Evolutionary conservation across 2,888 invertebrate genomes (phyloP).

Genomic region (Heliconius sara): DNA sequence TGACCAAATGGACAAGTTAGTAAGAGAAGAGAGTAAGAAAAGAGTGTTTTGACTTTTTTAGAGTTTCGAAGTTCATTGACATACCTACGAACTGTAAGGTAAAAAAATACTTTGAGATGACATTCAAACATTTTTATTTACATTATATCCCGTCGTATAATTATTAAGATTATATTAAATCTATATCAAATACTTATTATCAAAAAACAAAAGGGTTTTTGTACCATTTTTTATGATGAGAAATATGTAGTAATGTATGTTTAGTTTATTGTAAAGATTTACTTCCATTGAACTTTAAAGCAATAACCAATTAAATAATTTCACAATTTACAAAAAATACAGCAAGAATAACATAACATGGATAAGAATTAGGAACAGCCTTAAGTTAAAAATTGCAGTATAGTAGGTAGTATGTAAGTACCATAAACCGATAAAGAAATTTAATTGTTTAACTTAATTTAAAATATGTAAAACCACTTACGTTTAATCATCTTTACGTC

Average conservation of each 20-base stretch:
- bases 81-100: too few relatives aligned
- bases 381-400: not conserved
- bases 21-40: too few relatives aligned
- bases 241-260: too few relatives aligned
- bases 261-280: too few relatives aligned
- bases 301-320: not conserved
- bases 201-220: not conserved
- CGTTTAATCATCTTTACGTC: conserved; percentile 38
- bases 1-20: too few relatives aligned
- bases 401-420: too few relatives aligned
- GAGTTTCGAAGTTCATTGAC: not conserved
- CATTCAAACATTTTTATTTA: too few relatives aligned
- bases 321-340: not conserved
- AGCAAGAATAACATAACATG: not conserved
- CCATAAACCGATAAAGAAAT: not conserved
- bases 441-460: too few relatives aligned
- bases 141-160: too few relatives aligned
- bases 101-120: too few relatives aligned
- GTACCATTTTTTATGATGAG: too few relatives aligned
- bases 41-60: not conserved
- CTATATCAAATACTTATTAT: not conserved
- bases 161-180: too few relatives aligned
- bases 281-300: not conserved
- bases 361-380: not conserved
- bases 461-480: conserved; percentile 32